Conservation (phyloP, 2,888 invertebrate genomes). For the Laspeyria flexula region DNA sequence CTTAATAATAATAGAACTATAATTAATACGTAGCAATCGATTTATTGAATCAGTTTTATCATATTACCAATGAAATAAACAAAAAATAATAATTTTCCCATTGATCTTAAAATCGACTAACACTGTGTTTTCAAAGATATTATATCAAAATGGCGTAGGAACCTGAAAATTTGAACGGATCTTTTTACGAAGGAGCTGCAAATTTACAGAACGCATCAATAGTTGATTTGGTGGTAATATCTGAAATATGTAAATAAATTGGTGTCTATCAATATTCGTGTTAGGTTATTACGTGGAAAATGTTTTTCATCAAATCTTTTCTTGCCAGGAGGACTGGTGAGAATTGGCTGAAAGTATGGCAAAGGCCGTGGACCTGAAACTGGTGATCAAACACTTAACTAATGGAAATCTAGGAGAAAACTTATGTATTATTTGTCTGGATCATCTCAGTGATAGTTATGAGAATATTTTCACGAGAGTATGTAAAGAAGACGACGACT, state of each 20-base stretch:
- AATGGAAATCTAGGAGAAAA: constrained; percentile 67
- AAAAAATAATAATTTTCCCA: too few relatives aligned
- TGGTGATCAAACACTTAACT: constrained; percentile 67
- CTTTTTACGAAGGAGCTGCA: constrained; percentile 11
- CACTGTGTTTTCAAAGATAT: background rate
- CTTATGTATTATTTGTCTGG: constrained; percentile 71
- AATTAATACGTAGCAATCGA: too few relatives aligned
- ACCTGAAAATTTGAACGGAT: constrained; percentile 42
- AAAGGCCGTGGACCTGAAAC: constrained; percentile 55
- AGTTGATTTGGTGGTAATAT: constrained; percentile 58
- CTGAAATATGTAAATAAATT: constrained; percentile 37
- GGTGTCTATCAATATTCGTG: background rate
- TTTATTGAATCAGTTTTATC: too few relatives aligned
- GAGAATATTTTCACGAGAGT: constrained; percentile 72
- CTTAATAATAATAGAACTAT: too few relatives aligned
- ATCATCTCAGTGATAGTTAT: constrained; percentile 52
- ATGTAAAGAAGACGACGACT: constrained; percentile 66
- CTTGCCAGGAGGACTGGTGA: constrained; percentile 25
- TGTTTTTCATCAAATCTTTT: constrained; percentile 24
- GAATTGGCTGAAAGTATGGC: constrained; percentile 52
- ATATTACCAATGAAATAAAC: too few relatives aligned
- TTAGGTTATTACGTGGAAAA: constrained; percentile 1
- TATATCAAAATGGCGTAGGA: constrained; percentile 13
- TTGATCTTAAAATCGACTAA: constrained; percentile 8
- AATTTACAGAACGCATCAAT: constrained; percentile 49